These are phyloP conservation scores for Bombus cullumanus DNA, from an alignment of 1,140 invertebrate species.

Conservation along the genomic window DNA sequence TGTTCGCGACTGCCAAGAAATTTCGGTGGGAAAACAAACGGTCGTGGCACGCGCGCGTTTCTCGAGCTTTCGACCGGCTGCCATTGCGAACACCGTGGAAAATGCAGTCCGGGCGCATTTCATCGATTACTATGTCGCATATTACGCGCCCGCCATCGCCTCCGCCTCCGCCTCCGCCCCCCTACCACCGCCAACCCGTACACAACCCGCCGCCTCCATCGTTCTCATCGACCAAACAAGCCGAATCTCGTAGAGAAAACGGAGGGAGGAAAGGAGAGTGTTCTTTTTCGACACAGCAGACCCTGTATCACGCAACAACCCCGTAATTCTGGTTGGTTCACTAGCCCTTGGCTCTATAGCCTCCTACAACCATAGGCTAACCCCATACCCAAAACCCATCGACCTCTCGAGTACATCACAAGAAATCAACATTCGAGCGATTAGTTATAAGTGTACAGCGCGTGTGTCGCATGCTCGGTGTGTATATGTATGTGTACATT, in stretches of 20 bases:
- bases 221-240: slow-evolving; percentile 11
- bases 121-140: slow-evolving; percentile 50
- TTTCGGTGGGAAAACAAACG: background rate
- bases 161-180: background rate
- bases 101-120: slow-evolving; percentile 56
- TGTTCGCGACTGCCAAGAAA: background rate
- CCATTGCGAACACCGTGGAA: slow-evolving; percentile 21
- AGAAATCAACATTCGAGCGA: slow-evolving; percentile 49
- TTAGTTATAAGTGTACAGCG: slow-evolving; percentile 46
- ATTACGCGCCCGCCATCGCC: slow-evolving; percentile 41
- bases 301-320: background rate
- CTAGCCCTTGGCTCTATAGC: background rate
- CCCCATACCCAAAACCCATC: background rate
- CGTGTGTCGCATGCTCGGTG: slow-evolving; percentile 11
- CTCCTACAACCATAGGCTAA: background rate
- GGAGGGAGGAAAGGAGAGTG: no score
- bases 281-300: background rate
- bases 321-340: slow-evolving; percentile 18
- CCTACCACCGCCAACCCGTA: background rate
- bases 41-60: background rate
- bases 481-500: background rate
- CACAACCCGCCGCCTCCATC: background rate
- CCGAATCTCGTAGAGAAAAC: background rate
- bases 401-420: slow-evolving; percentile 34
- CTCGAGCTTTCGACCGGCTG: slow-evolving; percentile 31